A percentile compares a stretch with the other conserved stretches of the same genome.
These are phyloP conservation scores for Brachyhypopomus occidentalis DNA, from an alignment of 2,113 vertebrate genomes.

Conservation along the genomic window DNA sequence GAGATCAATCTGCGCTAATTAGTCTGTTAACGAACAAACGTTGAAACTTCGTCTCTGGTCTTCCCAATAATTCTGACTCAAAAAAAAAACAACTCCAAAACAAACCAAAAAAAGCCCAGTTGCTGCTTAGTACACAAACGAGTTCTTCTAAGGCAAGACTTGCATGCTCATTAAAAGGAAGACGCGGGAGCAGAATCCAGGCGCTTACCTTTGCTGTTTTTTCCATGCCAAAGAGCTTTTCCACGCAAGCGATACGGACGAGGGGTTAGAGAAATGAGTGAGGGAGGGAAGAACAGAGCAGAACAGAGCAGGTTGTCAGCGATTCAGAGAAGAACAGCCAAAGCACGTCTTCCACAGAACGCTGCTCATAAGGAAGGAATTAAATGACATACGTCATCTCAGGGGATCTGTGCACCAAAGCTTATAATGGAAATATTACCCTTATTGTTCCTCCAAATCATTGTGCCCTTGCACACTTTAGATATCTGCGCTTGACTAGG, in stretches of 20 bases:
- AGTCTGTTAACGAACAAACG: not conserved
- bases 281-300: conserved; percentile 15
- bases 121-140: not conserved
- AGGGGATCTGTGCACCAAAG: conserved; percentile 3
- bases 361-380: conserved; percentile 33
- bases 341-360: not conserved
- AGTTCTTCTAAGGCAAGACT: not conserved
- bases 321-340: conserved; percentile 7
- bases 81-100: not conserved
- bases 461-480: not conserved
- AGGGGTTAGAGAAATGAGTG: not conserved
- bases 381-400: conserved; percentile 20
- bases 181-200: conserved; percentile 3
- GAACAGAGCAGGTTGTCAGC: conserved; percentile 20
- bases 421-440: conserved; percentile 21
- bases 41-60: not conserved
- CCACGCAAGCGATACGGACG: conserved; percentile 46
- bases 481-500: conserved; percentile 6
- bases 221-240: conserved; percentile 68
- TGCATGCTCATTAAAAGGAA: conserved; percentile 19
- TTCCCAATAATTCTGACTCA: not conserved
- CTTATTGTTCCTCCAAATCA: conserved; percentile 27
- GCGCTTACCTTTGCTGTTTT: conserved; percentile 74
- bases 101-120: not conserved
- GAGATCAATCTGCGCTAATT: not conserved